A percentile compares a stretch with the other conserved stretches of the same genome.
Evolutionary conservation across 2,797 vertebrate genomes (phyloP).

Genomic region (Anguilla marmorata): DNA sequence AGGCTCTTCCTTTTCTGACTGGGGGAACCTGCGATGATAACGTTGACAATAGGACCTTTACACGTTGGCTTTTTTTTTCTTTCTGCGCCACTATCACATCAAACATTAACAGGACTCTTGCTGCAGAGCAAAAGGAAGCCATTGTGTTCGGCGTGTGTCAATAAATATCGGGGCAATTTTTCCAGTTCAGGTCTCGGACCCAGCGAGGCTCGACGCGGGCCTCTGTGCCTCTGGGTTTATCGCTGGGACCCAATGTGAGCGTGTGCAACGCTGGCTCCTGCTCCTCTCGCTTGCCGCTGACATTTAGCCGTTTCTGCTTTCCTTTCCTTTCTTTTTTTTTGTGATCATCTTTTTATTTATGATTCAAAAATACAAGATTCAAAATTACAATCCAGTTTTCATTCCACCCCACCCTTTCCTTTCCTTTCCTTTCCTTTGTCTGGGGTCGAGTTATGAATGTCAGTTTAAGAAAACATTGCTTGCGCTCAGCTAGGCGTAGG

Average conservation of each 20-base stretch:
- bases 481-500: background rate
- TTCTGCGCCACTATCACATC: background rate
- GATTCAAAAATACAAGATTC: too few relatives aligned
- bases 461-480: background rate
- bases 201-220: background rate
- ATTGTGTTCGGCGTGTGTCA: background rate
- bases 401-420: too few relatives aligned
- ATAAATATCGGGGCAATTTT: background rate
- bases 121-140: background rate
- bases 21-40: conserved; percentile 26
- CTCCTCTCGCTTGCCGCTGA: background rate
- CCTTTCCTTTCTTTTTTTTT: background rate
- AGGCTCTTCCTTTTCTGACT: conserved; percentile 28
- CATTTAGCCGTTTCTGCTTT: background rate
- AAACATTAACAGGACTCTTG: conserved; percentile 6
- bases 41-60: conserved; percentile 24
- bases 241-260: background rate
- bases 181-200: background rate
- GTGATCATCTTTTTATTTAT: too few relatives aligned
- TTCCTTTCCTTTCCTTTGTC: background rate
- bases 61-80: background rate
- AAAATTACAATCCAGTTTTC: too few relatives aligned
- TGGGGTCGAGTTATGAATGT: background rate
- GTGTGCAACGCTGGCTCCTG: background rate
- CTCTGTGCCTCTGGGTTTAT: too few relatives aligned